Percentiles rank a stretch among this genome's conserved stretches.
Conservation (phyloP, 2,888 invertebrate genomes). For the Athalia circularis region DNA sequence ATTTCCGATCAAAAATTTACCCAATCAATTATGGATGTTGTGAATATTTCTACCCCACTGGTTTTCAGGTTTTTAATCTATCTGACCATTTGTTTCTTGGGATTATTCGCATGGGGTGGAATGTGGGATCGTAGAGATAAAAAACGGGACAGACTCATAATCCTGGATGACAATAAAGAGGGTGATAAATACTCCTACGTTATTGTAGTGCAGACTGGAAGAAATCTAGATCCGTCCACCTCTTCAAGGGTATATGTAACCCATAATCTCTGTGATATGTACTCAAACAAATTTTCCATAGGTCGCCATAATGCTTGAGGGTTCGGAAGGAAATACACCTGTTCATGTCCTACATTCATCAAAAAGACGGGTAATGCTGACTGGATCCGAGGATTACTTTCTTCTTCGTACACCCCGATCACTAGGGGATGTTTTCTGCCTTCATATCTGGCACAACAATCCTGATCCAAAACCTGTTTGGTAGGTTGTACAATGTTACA, state of each 20-base stretch:
- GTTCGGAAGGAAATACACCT: conserved; percentile 36
- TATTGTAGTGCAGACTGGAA: conserved; percentile 26
- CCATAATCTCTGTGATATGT: not conserved
- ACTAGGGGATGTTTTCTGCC: conserved; percentile 39
- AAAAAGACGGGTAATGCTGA: conserved; percentile 31
- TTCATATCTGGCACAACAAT: conserved; percentile 43
- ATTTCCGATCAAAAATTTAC: not conserved
- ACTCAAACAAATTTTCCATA: conserved; percentile 3
- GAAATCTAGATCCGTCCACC: conserved; percentile 32
- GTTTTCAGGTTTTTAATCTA: conserved; percentile 33
- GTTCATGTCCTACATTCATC: conserved; percentile 39
- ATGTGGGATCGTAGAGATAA: conserved; percentile 34
- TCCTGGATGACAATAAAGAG: conserved; percentile 32
- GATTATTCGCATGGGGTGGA: conserved; percentile 36
- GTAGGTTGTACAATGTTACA: not conserved
- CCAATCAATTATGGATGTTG: not conserved
- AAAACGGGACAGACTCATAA: conserved; percentile 19
- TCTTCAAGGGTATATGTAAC: conserved; percentile 25
- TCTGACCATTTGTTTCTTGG: conserved; percentile 32
- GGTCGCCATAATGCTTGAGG: conserved; percentile 41
- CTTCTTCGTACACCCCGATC: conserved; percentile 26
- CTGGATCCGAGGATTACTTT: conserved; percentile 36
- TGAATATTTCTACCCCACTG: not conserved
- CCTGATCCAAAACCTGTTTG: conserved; percentile 28
- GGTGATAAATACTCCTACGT: conserved; percentile 38